Conservation (phyloP, 2,113 vertebrate species). For the Tetrao urogallus region DNA sequence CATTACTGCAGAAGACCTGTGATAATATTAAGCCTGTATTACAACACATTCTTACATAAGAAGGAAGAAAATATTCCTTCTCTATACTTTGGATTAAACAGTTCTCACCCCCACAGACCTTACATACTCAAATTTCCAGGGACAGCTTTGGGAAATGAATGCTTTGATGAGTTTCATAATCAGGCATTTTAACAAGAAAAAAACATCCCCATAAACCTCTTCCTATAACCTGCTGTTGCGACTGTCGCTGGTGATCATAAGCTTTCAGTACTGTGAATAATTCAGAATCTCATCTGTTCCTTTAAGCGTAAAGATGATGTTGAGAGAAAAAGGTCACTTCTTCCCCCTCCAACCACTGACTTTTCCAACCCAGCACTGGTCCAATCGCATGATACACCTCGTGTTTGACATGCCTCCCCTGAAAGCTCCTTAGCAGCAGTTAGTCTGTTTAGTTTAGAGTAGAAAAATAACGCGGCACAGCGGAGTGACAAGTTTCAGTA, state of each 20-base stretch:
- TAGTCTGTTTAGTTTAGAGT: constrained; percentile 73
- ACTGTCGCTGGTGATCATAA: constrained; percentile 83
- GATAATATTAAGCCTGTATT: constrained; percentile 78
- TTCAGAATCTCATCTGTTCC: constrained; percentile 87
- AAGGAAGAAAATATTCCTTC: constrained; percentile 57
- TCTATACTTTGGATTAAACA: constrained; percentile 1
- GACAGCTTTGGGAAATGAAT: constrained; percentile 60
- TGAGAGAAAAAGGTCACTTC: constrained; percentile 82
- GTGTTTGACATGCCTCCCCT: constrained; percentile 79
- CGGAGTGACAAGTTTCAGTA: constrained; percentile 56
- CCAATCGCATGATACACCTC: constrained; percentile 71
- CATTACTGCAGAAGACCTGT: constrained; percentile 72
- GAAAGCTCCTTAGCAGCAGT: constrained; percentile 73
- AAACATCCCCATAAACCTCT: neutral
- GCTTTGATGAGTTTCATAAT: constrained; percentile 73
- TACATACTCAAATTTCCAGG: constrained; percentile 62
- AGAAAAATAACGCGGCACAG: constrained; percentile 68
- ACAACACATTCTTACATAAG: constrained; percentile 77
- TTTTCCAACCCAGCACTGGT: constrained; percentile 80
- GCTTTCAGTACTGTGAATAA: constrained; percentile 92
- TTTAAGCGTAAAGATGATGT: constrained; percentile 75
- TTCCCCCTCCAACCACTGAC: constrained; percentile 81
- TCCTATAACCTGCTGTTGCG: constrained; percentile 74
- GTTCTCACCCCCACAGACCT: neutral
- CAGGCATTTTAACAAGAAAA: constrained; percentile 77